These are phyloP conservation scores for Frieseomelitta varia DNA, from an alignment of 1,140 invertebrate genomes.

Conservation along the genomic window DNA sequence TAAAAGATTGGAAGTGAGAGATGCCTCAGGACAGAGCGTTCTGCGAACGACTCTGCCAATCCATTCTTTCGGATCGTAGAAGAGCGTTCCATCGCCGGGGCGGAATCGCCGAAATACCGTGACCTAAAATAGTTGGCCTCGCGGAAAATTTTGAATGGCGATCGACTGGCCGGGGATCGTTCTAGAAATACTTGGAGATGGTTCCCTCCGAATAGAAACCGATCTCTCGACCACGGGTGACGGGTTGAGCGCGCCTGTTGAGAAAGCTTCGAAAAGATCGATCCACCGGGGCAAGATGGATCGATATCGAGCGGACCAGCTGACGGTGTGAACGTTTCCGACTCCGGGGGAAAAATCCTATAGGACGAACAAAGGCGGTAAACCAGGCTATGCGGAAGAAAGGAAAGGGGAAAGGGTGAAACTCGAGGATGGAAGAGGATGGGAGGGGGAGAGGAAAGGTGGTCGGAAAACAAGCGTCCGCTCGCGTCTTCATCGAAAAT, in stretches of 20 bases:
- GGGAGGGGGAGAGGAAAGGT: background rate
- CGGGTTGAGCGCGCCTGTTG: background rate
- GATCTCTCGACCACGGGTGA: background rate
- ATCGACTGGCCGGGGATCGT: slow-evolving; percentile 5
- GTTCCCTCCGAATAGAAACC: background rate
- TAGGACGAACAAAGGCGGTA: slow-evolving; percentile 16
- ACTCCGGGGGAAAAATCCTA: slow-evolving; percentile 1
- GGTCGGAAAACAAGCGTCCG: slow-evolving; percentile 16
- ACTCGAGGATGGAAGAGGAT: background rate
- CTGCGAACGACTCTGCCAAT: slow-evolving; percentile 11
- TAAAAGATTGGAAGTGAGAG: background rate
- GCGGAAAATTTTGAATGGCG: slow-evolving; percentile 30
- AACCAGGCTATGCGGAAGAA: background rate
- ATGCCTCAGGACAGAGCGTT: background rate
- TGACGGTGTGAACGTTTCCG: slow-evolving; percentile 6
- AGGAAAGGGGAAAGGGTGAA: background rate
- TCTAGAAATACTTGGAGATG: background rate
- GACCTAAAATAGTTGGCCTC: slow-evolving; percentile 34
- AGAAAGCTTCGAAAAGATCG: background rate
- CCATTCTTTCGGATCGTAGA: background rate
- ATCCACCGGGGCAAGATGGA: background rate
- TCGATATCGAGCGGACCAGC: slow-evolving; percentile 13
- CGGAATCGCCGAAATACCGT: slow-evolving; percentile 44
- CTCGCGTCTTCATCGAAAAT: slow-evolving; percentile 38
- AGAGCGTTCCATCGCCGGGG: slow-evolving; percentile 9